These are phyloP conservation scores for Euglossa dilemma DNA, from an alignment of 1,140 invertebrate species.

Conservation along the genomic window DNA sequence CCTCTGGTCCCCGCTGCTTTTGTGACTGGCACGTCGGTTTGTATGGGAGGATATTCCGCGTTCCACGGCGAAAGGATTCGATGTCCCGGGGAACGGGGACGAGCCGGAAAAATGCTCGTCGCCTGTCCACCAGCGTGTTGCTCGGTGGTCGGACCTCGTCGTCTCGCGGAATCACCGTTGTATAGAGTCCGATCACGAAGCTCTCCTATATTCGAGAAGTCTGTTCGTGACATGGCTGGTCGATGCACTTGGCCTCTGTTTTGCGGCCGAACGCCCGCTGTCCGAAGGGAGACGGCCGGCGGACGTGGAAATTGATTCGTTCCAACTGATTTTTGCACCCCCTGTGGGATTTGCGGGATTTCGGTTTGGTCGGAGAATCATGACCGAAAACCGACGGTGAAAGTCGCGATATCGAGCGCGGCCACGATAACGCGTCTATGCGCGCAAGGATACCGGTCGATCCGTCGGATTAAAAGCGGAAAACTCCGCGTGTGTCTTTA, in stretches of 20 bases:
- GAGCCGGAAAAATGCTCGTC: constrained; percentile 39
- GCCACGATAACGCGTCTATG: neutral
- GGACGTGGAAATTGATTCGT: constrained; percentile 20
- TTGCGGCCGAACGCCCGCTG: constrained; percentile 1
- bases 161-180: constrained; percentile 22
- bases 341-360: neutral
- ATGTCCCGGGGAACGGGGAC: constrained; percentile 12
- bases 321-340: constrained; percentile 16
- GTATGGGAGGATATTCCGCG: neutral
- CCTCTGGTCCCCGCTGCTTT: constrained; percentile 67
- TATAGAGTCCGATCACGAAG: constrained; percentile 52
- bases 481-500: no score
- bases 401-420: neutral
- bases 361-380: neutral
- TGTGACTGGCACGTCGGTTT: constrained; percentile 30
- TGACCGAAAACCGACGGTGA: neutral
- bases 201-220: constrained; percentile 34
- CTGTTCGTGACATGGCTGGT: constrained; percentile 38
- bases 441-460: no score
- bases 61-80: constrained; percentile 4
- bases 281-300: neutral
- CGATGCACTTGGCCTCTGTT: constrained; percentile 25
- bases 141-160: constrained; percentile 4
- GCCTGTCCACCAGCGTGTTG: neutral
- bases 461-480: no score